These are phyloP conservation scores for Lucilia sericata DNA, from an alignment of 1,140 invertebrate species.

Conservation along the genomic window DNA sequence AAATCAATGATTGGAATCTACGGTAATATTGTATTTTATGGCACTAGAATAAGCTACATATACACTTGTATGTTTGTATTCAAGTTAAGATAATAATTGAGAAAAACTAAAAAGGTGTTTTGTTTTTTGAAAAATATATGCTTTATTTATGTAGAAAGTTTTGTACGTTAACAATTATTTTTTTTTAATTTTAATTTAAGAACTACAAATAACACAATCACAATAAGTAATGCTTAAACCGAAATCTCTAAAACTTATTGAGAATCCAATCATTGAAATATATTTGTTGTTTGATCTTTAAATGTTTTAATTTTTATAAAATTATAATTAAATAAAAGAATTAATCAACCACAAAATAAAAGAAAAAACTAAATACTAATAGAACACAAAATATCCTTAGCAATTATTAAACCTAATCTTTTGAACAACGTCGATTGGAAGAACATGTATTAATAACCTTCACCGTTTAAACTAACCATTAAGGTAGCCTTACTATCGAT, in stretches of 20 bases:
- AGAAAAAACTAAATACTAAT: no score
- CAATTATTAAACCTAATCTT: no score
- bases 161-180: background rate
- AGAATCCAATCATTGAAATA: background rate
- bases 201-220: background rate
- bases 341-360: no score
- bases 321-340: background rate
- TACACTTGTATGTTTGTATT: background rate
- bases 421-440: no score
- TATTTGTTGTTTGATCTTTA: background rate
- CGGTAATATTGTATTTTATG: background rate
- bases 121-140: background rate
- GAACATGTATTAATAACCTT: no score
- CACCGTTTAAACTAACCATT: no score
- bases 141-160: background rate
- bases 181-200: background rate
- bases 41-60: no score
- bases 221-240: background rate
- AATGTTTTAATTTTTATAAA: background rate
- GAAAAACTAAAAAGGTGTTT: background rate
- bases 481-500: no score
- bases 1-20: background rate
- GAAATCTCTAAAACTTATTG: background rate
- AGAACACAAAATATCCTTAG: no score
- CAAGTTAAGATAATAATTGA: background rate